Percentiles rank a stretch among this genome's conserved stretches.
These are phyloP conservation scores for Smittia sp. DNA, from an alignment of 2,888 invertebrate genomes.

Conservation along the genomic window DNA sequence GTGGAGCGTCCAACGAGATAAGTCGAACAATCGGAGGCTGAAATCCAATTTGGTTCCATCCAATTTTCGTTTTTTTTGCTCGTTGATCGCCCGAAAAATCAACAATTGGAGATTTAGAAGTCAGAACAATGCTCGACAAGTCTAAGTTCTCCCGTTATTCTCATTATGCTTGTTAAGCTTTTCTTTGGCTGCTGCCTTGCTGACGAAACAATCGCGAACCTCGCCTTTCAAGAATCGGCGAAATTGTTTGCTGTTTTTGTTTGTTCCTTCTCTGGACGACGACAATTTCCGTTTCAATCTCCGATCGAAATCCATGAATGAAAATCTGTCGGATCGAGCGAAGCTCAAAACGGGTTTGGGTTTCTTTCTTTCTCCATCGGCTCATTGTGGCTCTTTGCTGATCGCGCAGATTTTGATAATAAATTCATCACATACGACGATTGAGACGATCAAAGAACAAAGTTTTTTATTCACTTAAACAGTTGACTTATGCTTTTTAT, in stretches of 20 bases:
- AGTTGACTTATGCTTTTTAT: not conserved
- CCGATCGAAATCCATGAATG: slow-evolving; percentile 31
- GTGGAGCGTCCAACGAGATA: not conserved
- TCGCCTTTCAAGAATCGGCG: slow-evolving; percentile 14
- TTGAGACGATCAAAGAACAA: not conserved
- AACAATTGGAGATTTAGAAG: slow-evolving; percentile 16
- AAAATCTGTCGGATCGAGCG: not conserved
- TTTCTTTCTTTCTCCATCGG: not conserved
- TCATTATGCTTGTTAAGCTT: slow-evolving; percentile 27
- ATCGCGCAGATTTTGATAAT: not conserved
- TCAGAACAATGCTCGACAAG: slow-evolving; percentile 6
- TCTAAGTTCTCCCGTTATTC: slow-evolving; percentile 30
- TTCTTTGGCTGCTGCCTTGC: not conserved
- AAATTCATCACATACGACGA: not conserved
- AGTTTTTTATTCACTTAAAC: not conserved
- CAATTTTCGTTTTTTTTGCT: not conserved
- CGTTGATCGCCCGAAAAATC: slow-evolving; percentile 7
- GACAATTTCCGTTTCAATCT: slow-evolving; percentile 38
- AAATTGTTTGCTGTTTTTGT: slow-evolving; percentile 1
- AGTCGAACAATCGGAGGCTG: not conserved
- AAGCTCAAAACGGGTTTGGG: not conserved
- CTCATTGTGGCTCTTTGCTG: not conserved
- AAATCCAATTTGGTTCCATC: not conserved
- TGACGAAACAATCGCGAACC: slow-evolving; percentile 33
- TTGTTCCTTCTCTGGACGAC: slow-evolving; percentile 14